Evolutionary conservation across 1,140 invertebrate genomes (phyloP).

Genomic region (Aphaenogaster floridana): DNA sequence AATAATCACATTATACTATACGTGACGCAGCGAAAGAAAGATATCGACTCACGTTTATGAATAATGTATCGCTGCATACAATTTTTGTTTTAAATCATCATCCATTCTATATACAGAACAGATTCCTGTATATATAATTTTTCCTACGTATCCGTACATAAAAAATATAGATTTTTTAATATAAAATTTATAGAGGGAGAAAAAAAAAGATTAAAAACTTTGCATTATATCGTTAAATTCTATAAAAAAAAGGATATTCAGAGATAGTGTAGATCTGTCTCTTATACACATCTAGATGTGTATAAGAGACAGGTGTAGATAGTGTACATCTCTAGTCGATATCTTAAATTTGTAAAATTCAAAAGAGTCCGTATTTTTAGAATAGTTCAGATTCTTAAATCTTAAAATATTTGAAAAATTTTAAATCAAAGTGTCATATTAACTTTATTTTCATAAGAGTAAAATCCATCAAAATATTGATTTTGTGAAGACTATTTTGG

Average conservation of each 20-base stretch:
- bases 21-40: background rate
- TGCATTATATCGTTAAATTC: background rate
- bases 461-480: constrained; percentile 22
- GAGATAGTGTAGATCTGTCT: too few relatives aligned
- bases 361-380: background rate
- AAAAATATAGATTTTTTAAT: background rate
- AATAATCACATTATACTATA: constrained; percentile 11
- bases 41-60: constrained; percentile 3
- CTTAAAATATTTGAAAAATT: background rate
- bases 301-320: too few relatives aligned
- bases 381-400: background rate
- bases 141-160: background rate
- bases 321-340: background rate
- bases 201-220: background rate
- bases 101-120: background rate
- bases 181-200: background rate
- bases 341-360: background rate
- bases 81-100: constrained; percentile 2
- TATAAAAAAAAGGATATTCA: background rate
- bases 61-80: background rate
- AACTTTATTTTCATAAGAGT: background rate
- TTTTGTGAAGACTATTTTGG: constrained; percentile 6
- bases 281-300: too few relatives aligned
- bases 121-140: background rate
- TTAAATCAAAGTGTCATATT: background rate